Base-by-base conservation (phyloP, 2,888 invertebrate species). In the Pristionchus exspectatus region DNA sequence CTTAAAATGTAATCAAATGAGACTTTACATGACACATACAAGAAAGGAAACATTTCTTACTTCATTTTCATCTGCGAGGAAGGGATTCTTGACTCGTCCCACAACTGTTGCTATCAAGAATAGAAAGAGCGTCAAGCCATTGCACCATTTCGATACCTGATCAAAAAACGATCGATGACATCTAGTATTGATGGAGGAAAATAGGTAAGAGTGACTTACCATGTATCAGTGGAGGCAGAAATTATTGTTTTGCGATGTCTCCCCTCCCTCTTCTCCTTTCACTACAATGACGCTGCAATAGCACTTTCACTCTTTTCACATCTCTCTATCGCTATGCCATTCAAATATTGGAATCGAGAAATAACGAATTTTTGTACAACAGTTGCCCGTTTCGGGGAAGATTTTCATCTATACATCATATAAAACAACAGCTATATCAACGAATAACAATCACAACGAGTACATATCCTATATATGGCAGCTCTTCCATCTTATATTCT, bases 41-140 rank as follows among this genome's bases (percentile, higher is more conserved):
- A 66, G 12, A 66, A 27, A 27, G 24, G 66, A 66, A 27, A n/a
- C 12, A 66, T 27, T 66, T 33, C 72, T 56, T 9, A 88, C 84
- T 85, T 91, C 92, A 69, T 91, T 90, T 21, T 89, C 84, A 14
- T 87, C 90, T 50, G 90, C 33, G 50, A 92, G 63, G 77, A 91
- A 92, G 30, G 90, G 90, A 85, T 90, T 54, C 30, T 84, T 84
- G 27, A 9, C 59, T 27, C 30, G 56, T 33, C 21, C 18, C 7
- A 24, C 44, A 54, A 30, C 59, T 56, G 84, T 21, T 56, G 84
- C 16, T 27, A 21, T 27, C 84, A 84, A 21, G 9, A 84, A 18
- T 14, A 84, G 33, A 21, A 84, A 50, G 3, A 77, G 5, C 77
- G 33, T 38, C 44, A 24, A 44, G 77, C 50, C 44, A n/a, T 18